Evolutionary conservation across 2,113 vertebrate species (phyloP).

Genomic region (Muntiacus muntjak): DNA sequence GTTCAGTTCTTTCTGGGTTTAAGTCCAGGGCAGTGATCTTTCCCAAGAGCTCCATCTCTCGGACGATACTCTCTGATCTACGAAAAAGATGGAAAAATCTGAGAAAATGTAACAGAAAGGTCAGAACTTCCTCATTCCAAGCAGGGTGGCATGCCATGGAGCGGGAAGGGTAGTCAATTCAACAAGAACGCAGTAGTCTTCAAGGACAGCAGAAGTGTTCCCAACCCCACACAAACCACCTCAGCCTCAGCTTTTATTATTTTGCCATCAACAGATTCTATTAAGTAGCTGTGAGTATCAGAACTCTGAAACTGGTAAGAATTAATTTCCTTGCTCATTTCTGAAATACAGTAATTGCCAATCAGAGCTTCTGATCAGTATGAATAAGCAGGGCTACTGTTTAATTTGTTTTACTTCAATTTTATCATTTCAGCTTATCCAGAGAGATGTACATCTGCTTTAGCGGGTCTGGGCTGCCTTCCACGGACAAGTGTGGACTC

Average conservation of each 20-base stretch:
- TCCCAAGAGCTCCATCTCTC: constrained; percentile 92
- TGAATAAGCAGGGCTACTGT: neutral
- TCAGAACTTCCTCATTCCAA: neutral
- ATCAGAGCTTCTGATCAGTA: neutral
- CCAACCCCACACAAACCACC: no score
- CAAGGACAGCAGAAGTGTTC: accelerated
- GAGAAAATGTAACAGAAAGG: neutral
- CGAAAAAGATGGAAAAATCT: neutral
- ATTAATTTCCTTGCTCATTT: neutral
- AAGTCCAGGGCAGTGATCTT: constrained; percentile 94
- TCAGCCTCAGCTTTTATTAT: accelerated
- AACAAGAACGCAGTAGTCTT: accelerated
- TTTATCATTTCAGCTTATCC: neutral
- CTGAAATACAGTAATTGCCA: neutral
- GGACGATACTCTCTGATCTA: constrained; percentile 92
- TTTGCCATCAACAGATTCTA: neutral
- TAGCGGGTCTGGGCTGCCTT: neutral
- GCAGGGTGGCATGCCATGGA: neutral
- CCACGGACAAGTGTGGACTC: accelerated
- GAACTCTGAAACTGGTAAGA: neutral
- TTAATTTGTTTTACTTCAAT: no score
- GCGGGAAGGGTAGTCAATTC: accelerated
- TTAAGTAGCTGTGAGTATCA: neutral
- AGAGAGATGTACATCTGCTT: neutral
- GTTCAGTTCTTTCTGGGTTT: constrained; percentile 93